Base-by-base conservation (phyloP, 2,797 vertebrate genomes). In the Trichosurus vulpecula region DNA sequence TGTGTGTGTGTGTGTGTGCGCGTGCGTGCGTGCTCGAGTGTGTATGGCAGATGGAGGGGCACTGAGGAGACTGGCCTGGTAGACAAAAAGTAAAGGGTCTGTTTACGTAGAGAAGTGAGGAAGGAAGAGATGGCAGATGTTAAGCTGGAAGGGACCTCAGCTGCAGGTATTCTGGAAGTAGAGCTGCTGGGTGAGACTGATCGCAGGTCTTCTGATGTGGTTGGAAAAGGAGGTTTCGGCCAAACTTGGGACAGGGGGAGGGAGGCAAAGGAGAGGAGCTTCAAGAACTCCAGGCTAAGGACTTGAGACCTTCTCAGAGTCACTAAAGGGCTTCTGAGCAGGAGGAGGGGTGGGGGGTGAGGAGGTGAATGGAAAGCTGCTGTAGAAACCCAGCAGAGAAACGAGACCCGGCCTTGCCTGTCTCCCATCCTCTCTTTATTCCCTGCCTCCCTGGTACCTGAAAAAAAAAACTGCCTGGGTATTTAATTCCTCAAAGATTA, bases 401-500 rank as follows among this genome's bases (percentile, higher is more conserved):
- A 53, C 29, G 51, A 90, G 29, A 52, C 31, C 74, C 27, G 74
- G 41, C 10, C 74, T 11, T 0, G 1, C 90, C 47, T 6, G 47
- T 54, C 30, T 16, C 55, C 22, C 16, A 30, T 29, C 4, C 22
- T n/a, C 29, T 56, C 52, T 31, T 51, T 30, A 35, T 6, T 0
- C 0, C 92, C 51, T 0, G 1, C 25, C 54, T 96, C 92, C 54
- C 54, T 53, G 27, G 4, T 30, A 57, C 35, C 54, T 53, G 52
- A 81, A 81, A 27, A 74, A 61, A 11, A 81, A 81, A 25, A 25
- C 74, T 87, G 41, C 74, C 95, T 95, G 96, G 47, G 56, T 91
- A 94, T 61, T 96, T 96, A 98, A 98, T 92, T 97, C 98, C 96
- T 97, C 95, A 47, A 96, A 98, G 95, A 98, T 96, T 96, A 96